A percentile compares a stretch with the other conserved stretches of the same genome.
phyloP scores from a whole-genome alignment of 2,797 vertebrate species.

The Nyctalus aviator region DNA sequence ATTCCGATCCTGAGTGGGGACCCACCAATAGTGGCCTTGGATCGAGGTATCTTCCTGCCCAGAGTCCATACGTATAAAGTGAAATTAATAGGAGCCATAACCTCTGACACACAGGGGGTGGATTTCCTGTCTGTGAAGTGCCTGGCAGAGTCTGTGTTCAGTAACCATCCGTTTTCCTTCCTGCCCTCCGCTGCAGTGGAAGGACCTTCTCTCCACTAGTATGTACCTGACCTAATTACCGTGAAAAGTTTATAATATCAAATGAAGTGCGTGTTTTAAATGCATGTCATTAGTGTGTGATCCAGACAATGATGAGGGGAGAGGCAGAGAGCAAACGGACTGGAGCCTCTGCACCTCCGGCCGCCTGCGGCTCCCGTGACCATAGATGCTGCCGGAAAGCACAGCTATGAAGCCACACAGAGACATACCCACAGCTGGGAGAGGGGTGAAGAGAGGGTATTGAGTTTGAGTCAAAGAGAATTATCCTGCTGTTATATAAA shows the following conservation, averaged over 20 bases:
- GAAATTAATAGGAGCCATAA: neutral
- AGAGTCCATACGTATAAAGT: neutral
- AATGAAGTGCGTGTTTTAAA: conserved; percentile 9
- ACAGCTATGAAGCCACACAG: conserved; percentile 56
- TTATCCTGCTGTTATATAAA: conserved; percentile 56
- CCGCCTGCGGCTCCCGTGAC: neutral
- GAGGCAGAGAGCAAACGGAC: neutral
- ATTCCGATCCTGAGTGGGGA: neutral
- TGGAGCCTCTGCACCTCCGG: neutral
- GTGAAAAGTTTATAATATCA: neutral
- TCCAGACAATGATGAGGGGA: neutral
- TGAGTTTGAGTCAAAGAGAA: conserved; percentile 76
- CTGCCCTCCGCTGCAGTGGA: neutral
- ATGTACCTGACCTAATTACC: conserved; percentile 28
- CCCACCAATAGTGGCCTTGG: neutral
- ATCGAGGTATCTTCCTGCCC: neutral
- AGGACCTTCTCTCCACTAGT: neutral
- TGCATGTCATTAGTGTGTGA: neutral
- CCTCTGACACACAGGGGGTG: neutral
- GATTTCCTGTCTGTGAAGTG: neutral
- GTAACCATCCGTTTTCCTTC: neutral
- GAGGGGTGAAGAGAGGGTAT: conserved; percentile 69
- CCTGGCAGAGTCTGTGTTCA: neutral
- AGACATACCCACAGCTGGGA: conserved; percentile 70
- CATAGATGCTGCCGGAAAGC: conserved; percentile 58